phyloP scores from a whole-genome alignment of 2,888 invertebrate genomes.

The Ophion obscuratus region DNA sequence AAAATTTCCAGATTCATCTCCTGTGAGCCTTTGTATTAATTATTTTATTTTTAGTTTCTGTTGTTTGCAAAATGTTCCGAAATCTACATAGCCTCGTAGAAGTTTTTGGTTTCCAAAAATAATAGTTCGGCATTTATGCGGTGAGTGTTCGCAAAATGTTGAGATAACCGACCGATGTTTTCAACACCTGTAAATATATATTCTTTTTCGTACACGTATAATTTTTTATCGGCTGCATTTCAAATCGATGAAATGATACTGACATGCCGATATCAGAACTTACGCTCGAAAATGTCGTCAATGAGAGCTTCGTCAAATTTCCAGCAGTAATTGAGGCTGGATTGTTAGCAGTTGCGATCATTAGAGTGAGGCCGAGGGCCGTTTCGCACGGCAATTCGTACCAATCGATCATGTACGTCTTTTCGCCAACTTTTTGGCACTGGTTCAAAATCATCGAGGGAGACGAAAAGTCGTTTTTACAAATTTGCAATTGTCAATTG shows the following conservation, averaged over 20 bases:
- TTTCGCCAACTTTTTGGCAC: slow-evolving; percentile 43
- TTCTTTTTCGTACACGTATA: not conserved
- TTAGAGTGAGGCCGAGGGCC: slow-evolving; percentile 65
- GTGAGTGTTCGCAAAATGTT: slow-evolving; percentile 62
- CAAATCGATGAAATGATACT: slow-evolving; percentile 34
- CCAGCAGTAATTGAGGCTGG: slow-evolving; percentile 74
- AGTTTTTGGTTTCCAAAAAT: too few species aligned
- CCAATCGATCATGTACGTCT: slow-evolving; percentile 58
- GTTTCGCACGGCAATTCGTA: slow-evolving; percentile 14
- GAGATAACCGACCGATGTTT: slow-evolving; percentile 66
- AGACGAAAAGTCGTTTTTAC: not conserved
- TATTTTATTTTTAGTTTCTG: too few species aligned
- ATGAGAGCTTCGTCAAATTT: slow-evolving; percentile 73
- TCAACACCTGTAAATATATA: slow-evolving; percentile 64
- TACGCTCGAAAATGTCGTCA: slow-evolving; percentile 75
- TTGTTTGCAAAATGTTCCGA: too few species aligned
- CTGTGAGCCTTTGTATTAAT: too few species aligned
- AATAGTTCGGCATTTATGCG: not conserved
- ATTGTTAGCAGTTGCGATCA: slow-evolving; percentile 70
- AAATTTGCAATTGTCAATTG: not conserved
- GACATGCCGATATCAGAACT: slow-evolving; percentile 44
- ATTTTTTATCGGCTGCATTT: not conserved
- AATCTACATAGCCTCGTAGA: too few species aligned
- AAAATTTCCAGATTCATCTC: too few species aligned
- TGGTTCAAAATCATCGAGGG: not conserved